These are phyloP conservation scores for Theristicus caerulescens DNA, from an alignment of 2,113 vertebrate species.

Conservation along the genomic window DNA sequence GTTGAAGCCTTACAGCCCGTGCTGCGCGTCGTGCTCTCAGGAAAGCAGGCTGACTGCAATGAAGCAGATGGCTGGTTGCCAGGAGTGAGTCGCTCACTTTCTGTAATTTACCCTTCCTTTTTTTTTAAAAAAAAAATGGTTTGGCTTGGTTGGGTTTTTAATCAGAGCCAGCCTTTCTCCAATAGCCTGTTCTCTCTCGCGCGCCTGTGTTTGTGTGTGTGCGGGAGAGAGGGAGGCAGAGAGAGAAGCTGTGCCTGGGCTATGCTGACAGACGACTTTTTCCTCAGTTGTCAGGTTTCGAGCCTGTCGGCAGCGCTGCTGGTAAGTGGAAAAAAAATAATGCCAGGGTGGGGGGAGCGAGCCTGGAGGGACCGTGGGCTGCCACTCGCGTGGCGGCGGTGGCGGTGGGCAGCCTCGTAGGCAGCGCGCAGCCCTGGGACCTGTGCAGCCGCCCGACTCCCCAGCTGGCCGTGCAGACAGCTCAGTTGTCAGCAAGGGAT, in stretches of 20 bases:
- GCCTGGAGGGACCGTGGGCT: not conserved
- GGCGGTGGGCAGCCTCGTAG: accelerated
- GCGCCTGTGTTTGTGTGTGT: not conserved
- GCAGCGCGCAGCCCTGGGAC: not conserved
- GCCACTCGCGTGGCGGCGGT: not conserved
- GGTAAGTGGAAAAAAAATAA: conserved; percentile 40
- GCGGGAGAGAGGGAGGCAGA: not conserved
- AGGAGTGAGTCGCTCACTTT: not conserved
- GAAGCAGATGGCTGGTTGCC: conserved; percentile 6
- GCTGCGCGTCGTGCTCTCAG: not conserved
- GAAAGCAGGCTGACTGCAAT: not conserved
- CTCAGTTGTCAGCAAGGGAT: conserved; percentile 17
- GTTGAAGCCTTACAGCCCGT: not conserved
- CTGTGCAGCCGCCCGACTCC: not conserved
- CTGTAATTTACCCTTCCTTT: not conserved
- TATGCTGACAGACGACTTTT: conserved; percentile 56
- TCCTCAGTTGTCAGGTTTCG: conserved; percentile 55
- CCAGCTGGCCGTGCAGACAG: not conserved
- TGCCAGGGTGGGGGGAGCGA: not conserved
- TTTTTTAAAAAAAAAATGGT: not conserved
- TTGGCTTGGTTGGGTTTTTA: not conserved
- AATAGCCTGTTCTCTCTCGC: not conserved
- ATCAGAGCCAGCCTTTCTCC: not conserved
- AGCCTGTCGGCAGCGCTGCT: conserved; percentile 42
- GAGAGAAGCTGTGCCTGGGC: not conserved